Percentiles rank a stretch among this genome's conserved stretches.
Evolutionary conservation across 2,113 vertebrate species (phyloP).

Genomic region (Urocolius indicus): DNA sequence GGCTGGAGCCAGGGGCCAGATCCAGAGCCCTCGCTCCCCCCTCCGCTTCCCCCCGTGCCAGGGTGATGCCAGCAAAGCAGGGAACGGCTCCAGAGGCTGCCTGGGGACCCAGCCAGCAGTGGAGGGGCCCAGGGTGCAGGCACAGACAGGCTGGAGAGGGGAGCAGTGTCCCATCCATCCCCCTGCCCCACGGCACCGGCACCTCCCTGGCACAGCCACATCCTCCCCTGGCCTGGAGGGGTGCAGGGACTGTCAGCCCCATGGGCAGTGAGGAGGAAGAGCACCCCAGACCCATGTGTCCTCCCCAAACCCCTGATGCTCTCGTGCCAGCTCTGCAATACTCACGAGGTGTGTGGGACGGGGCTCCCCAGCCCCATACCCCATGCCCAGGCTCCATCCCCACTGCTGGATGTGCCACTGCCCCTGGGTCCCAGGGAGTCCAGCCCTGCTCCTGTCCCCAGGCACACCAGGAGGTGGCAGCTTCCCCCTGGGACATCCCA

Average conservation of each 20-base stretch:
- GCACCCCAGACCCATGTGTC: background rate
- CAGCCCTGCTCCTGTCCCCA: background rate
- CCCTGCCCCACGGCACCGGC: accelerated
- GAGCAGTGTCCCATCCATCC: background rate
- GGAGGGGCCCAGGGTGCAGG: accelerated
- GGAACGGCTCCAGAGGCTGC: background rate
- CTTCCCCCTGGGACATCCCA: accelerated
- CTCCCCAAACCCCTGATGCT: background rate
- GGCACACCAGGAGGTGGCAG: background rate
- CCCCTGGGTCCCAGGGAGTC: accelerated
- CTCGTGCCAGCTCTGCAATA: accelerated
- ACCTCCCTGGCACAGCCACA: accelerated
- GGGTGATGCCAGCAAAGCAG: background rate
- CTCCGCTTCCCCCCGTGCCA: background rate
- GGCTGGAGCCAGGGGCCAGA: background rate
- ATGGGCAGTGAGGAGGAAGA: accelerated
- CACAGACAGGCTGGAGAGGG: background rate
- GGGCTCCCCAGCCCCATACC: background rate
- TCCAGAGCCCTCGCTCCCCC: background rate
- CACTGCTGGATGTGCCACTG: accelerated
- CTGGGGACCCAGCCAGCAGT: background rate
- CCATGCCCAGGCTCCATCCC: background rate
- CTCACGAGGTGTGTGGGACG: accelerated
- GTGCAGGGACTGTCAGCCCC: background rate
- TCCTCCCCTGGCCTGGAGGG: background rate